Conservation (phyloP, 2,888 invertebrate genomes). For the Xestia xanthographa region DNA sequence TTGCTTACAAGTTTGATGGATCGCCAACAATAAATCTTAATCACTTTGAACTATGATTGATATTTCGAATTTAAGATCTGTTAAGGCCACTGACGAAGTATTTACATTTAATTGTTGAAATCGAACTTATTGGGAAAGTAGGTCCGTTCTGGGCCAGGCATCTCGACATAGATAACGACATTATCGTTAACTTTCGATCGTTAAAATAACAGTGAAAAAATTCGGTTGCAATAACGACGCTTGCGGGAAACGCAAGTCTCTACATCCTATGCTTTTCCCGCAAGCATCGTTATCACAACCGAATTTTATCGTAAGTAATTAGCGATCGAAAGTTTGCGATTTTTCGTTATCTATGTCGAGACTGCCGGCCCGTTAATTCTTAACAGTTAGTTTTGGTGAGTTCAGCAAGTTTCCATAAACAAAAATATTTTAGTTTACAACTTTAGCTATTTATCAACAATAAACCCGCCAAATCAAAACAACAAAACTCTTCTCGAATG, state of each 20-base stretch:
- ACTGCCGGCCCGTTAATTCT: constrained; percentile 1
- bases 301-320: no score
- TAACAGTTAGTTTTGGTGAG: constrained; percentile 2
- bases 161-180: no score
- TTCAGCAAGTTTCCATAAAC: constrained; percentile 8
- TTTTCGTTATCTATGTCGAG: no score
- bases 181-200: no score
- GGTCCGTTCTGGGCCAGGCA: not conserved
- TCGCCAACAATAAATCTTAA: constrained; percentile 6
- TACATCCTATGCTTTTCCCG: no score
- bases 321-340: no score
- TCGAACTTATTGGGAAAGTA: constrained; percentile 3
- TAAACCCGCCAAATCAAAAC: not conserved
- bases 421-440: constrained; percentile 9
- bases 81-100: constrained; percentile 2
- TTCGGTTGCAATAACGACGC: no score
- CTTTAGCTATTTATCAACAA: constrained; percentile 5
- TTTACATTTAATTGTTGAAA: not conserved
- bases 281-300: no score
- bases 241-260: no score
- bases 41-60: constrained; percentile 12
- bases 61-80: constrained; percentile 8
- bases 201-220: no score
- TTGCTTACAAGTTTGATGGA: constrained; percentile 18
- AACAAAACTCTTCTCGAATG: constrained; percentile 5